Conservation (phyloP, 2,888 invertebrate genomes). For the Lacanobia oleracea region DNA sequence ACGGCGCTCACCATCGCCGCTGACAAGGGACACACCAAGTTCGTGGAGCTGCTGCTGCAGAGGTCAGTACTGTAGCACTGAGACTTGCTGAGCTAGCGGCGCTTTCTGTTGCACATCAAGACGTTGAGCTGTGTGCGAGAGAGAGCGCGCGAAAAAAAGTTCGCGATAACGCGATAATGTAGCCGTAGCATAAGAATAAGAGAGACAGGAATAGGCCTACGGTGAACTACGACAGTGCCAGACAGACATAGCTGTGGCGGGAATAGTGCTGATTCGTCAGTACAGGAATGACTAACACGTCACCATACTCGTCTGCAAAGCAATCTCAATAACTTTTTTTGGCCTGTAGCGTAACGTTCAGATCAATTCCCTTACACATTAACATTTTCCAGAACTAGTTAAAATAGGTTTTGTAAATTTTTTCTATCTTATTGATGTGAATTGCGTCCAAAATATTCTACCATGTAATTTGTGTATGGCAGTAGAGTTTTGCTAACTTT, state of each 20-base stretch:
- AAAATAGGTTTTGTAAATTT: neutral
- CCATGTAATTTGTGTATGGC: neutral
- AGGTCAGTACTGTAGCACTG: slow-evolving; percentile 74
- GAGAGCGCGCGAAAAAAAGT: too few species aligned
- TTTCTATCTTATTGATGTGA: neutral
- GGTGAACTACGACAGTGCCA: too few species aligned
- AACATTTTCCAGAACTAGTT: neutral
- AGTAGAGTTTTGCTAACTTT: neutral
- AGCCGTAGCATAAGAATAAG: too few species aligned
- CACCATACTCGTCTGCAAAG: neutral
- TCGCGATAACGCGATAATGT: too few species aligned
- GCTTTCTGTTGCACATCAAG: too few species aligned
- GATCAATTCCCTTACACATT: neutral
- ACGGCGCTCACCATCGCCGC: slow-evolving; percentile 99
- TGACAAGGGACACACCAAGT: slow-evolving; percentile 99
- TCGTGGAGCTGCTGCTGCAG: slow-evolving; percentile 95
- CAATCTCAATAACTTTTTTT: neutral
- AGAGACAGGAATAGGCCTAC: too few species aligned
- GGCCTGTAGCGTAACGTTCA: neutral
- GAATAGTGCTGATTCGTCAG: neutral
- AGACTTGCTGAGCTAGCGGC: too few species aligned
- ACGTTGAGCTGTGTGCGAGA: too few species aligned
- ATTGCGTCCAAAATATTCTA: neutral
- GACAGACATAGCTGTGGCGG: neutral
- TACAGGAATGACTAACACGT: neutral